Conservation (phyloP, 2,797 vertebrate genomes). For the Xiphorhynchus erythropygius region DNA sequence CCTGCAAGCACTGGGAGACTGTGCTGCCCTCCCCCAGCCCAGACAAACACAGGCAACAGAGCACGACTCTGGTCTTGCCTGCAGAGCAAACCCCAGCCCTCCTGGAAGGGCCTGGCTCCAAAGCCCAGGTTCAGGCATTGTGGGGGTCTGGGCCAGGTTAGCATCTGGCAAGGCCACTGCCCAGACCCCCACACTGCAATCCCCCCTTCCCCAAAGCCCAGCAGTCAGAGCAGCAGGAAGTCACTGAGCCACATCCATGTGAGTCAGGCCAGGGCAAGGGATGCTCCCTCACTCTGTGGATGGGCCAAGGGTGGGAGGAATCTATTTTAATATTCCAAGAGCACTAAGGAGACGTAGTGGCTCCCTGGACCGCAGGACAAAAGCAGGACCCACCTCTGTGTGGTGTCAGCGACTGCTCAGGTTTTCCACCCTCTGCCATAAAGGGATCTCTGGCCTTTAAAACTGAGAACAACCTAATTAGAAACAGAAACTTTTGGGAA, state of each 20-base stretch:
- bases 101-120: not conserved
- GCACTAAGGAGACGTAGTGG: not conserved
- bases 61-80: not conserved
- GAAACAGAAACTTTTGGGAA: constrained; percentile 37
- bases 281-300: not conserved
- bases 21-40: not conserved
- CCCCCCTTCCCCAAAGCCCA: not conserved
- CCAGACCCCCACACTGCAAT: accelerated
- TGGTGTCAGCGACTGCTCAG: not conserved
- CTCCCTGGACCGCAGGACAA: not conserved
- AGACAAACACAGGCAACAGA: accelerated
- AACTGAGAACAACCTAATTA: constrained; percentile 19
- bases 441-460: constrained; percentile 13
- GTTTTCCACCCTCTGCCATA: constrained; percentile 17
- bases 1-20: not conserved
- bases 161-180: accelerated
- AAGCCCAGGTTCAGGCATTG: not conserved
- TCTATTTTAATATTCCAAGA: not conserved
- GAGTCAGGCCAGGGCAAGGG: not conserved
- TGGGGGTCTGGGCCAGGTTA: no score
- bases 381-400: not conserved
- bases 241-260: accelerated
- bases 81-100: accelerated
- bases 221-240: not conserved
- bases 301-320: not conserved